Percentiles rank a stretch among this genome's conserved stretches.
Conservation (phyloP, 2,797 vertebrate species). For the Setipinna tenuifilis region DNA sequence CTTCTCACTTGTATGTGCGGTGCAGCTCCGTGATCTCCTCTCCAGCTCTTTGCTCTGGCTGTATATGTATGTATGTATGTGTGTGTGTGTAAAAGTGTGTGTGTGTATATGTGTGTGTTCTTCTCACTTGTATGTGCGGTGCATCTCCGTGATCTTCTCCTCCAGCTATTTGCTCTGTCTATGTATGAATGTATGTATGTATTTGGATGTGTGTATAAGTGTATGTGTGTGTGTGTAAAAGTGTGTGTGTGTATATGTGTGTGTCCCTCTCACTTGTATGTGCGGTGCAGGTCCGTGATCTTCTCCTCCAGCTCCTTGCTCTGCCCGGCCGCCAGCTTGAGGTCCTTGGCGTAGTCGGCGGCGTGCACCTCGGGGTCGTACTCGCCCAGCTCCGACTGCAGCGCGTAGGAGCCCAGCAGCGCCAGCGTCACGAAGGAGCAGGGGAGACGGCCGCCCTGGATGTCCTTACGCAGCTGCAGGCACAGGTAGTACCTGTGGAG, state of each 20-base stretch:
- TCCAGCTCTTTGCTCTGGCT: not conserved
- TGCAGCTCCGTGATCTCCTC: too few relatives aligned
- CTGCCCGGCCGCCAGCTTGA: constrained; percentile 90
- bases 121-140: not conserved
- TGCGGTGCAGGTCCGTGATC: constrained; percentile 93
- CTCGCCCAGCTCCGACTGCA: constrained; percentile 96
- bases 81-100: not conserved
- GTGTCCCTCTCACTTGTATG: constrained; percentile 81
- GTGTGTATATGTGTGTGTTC: not conserved
- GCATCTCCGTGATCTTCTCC: too few relatives aligned
- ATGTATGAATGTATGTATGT: not conserved
- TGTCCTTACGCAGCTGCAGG: constrained; percentile 94
- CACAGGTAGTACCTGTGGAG: constrained; percentile 88
- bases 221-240: not conserved
- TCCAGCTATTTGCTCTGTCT: not conserved
- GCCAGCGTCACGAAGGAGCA: constrained; percentile 97
- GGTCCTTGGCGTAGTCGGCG: constrained; percentile 84
- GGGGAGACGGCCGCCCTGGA: constrained; percentile 85
- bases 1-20: not conserved
- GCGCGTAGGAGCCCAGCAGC: constrained; percentile 91
- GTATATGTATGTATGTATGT: not conserved
- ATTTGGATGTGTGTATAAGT: not conserved
- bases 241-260: not conserved
- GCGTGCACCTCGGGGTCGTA: constrained; percentile 89
- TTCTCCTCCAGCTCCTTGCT: constrained; percentile 96